These are phyloP conservation scores for Idaea aversata DNA, from an alignment of 2,888 invertebrate species.

Conservation along the genomic window DNA sequence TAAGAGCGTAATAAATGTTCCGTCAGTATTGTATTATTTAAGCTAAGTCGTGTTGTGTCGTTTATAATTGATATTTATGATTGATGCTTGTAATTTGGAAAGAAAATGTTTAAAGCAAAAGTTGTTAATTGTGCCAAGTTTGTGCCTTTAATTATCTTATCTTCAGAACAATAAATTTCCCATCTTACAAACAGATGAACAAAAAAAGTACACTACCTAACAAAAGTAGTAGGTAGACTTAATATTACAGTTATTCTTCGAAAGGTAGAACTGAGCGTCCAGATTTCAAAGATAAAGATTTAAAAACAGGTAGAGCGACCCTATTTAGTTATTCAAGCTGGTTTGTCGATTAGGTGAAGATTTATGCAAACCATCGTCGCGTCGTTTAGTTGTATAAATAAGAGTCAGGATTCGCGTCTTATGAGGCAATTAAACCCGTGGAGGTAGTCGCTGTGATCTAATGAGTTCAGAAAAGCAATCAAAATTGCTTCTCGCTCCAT, in stretches of 20 bases:
- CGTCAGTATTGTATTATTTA: not conserved
- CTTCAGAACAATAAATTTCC: no score
- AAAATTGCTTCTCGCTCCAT: no score
- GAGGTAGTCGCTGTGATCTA: not conserved
- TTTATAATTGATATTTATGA: not conserved
- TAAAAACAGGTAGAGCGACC: conserved; percentile 10
- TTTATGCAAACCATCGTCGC: not conserved
- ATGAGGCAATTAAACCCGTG: not conserved
- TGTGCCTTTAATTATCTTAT: not conserved
- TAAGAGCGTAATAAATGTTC: not conserved
- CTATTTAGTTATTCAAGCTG: not conserved
- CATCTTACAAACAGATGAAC: no score
- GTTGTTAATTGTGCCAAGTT: not conserved
- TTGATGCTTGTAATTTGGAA: no score
- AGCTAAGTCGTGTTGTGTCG: not conserved
- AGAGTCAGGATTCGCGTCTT: not conserved
- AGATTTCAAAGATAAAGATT: not conserved
- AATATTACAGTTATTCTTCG: not conserved
- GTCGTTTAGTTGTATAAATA: not conserved
- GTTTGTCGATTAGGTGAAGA: not conserved
- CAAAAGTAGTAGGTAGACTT: no score
- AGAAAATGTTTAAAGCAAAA: not conserved
- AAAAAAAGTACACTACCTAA: no score
- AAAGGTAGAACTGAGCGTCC: not conserved
- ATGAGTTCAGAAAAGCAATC: no score